Base-by-base conservation (phyloP, 2,888 invertebrate genomes). In the Mesochorus sp. region DNA sequence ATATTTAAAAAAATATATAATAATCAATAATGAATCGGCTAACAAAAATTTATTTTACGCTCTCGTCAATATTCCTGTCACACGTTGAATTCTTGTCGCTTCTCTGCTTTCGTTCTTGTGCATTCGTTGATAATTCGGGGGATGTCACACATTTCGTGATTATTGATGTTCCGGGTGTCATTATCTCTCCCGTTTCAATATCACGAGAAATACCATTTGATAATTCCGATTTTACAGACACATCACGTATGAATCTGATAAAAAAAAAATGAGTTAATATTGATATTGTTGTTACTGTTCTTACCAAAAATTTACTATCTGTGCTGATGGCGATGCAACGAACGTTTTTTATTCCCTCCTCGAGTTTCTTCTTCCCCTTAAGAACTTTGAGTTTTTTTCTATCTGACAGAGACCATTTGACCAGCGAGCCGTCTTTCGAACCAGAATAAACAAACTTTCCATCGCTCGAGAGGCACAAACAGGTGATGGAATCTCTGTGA, bases 381-480 rank as follows among this genome's bases (percentile, higher is more conserved):
- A 92, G 85, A 19, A 86, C 83, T 70, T 88, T 90, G 3, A 95
- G 86, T 91, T 95, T 94, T 83, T 93, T 93, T 83, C 93, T 93
- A n/a, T 94, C 93, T 79, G 92, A 91, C 53, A 96, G 87, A 24
- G 93, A 93, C 96, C 93, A 99, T 92, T 98, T 98, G 12, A 98
- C 94, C 66, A 99, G 93, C 55, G 94, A 93, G 53, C 97, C 95
- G 90, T 98, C 97, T 92, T 98, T 98, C 71, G 97, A 97, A 0
- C 96, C 98, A 24, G 96, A 95, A 91, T 94, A 98, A 0, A 96
- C 92, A 85, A 92, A 94, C 84, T 93, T 92, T 53, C 94, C 94
- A 91, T 98, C 96, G 72, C 92, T 92, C 26, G 96, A 95, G 2
- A 98, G 90, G 83, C 95, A 96, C 10, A 97, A 88, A 88, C 97